These are phyloP conservation scores for Caenorhabditis latens DNA, from an alignment of 1,140 invertebrate species.

Conservation along the genomic window DNA sequence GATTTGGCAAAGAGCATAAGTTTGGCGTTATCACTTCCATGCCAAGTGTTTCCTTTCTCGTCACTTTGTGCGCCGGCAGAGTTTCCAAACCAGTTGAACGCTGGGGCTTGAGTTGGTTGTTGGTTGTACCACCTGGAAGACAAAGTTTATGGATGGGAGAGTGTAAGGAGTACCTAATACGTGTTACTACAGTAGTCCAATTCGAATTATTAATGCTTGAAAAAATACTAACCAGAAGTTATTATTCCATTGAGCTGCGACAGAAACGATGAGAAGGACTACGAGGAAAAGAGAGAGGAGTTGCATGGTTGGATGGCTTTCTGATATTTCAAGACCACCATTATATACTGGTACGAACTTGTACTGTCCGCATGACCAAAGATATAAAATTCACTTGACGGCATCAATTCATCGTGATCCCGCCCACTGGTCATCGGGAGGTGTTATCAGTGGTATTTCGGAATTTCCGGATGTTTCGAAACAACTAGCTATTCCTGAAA, in stretches of 20 bases:
- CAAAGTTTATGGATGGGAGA: neutral
- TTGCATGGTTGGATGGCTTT: neutral
- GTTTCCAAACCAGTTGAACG: neutral
- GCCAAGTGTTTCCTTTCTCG: slow-evolving; percentile 11
- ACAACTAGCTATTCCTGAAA: no score
- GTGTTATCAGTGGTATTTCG: neutral
- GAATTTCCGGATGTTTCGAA: neutral
- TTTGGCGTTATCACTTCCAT: slow-evolving; percentile 28
- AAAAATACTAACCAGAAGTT: neutral
- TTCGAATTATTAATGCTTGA: neutral
- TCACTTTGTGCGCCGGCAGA: neutral
- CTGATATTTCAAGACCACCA: no score
- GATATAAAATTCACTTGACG: neutral
- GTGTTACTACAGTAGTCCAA: no score
- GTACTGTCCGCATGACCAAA: slow-evolving; percentile 20
- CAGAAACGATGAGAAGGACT: neutral
- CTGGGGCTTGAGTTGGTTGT: slow-evolving; percentile 11
- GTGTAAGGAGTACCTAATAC: no score
- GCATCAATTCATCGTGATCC: neutral
- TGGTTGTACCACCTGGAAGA: slow-evolving; percentile 29
- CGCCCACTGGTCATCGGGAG: neutral
- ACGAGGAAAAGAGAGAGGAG: neutral
- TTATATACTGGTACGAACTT: neutral
- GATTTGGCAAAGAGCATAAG: slow-evolving; percentile 23
- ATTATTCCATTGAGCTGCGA: neutral